phyloP scores from a whole-genome alignment of 1,140 invertebrate species.

The Micrasema minimum region DNA sequence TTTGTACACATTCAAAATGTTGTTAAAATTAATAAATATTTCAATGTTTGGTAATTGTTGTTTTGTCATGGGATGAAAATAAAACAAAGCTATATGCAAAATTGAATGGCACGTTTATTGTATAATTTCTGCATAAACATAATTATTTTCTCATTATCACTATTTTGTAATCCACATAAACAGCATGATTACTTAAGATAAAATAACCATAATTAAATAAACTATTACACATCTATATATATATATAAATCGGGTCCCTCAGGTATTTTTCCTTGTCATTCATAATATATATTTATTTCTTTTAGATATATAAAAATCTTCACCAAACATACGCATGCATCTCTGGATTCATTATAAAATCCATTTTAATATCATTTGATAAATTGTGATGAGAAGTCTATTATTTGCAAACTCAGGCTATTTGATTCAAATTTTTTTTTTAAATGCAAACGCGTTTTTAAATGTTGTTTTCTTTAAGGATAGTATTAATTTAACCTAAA shows the following conservation, averaged over 20 bases:
- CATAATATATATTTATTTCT: constrained; percentile 27
- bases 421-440: no score
- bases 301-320: constrained; percentile 27
- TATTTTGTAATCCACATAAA: constrained; percentile 48
- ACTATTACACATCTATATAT: constrained; percentile 46
- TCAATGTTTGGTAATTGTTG: no score
- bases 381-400: no score
- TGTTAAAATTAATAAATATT: no score
- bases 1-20: no score
- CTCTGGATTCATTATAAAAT: constrained; percentile 8
- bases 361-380: no score
- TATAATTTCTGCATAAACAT: constrained; percentile 54
- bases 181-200: constrained; percentile 52
- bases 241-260: constrained; percentile 10
- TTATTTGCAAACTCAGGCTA: no score
- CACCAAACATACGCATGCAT: not conserved
- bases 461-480: no score
- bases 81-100: constrained; percentile 50
- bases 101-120: constrained; percentile 55
- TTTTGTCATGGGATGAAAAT: no score
- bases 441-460: no score
- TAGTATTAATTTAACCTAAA: no score
- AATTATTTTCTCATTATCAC: constrained; percentile 51
- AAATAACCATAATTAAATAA: constrained; percentile 49
- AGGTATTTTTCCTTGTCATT: not conserved